Conservation (phyloP, 2,113 vertebrate genomes). For the Candoia aspera region DNA sequence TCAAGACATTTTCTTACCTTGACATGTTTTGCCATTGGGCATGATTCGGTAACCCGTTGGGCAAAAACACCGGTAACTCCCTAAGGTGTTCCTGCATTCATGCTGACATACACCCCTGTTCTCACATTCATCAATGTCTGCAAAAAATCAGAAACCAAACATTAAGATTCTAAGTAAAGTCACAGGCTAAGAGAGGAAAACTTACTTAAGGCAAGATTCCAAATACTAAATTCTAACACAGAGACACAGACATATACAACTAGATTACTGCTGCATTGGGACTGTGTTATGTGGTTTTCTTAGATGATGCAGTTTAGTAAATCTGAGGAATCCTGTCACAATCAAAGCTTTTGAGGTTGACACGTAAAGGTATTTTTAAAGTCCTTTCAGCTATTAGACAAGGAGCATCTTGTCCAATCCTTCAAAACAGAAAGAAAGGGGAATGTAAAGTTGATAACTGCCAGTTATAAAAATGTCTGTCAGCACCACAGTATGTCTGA, state of each 20-base stretch:
- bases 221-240: neutral
- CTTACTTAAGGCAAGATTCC: neutral
- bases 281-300: neutral
- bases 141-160: conserved; percentile 22
- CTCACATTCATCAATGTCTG: conserved; percentile 97
- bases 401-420: neutral
- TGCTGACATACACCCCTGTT: conserved; percentile 89
- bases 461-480: neutral
- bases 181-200: neutral
- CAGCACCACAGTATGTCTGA: neutral
- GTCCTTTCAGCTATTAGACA: neutral
- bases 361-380: neutral
- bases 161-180: neutral
- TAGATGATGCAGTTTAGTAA: neutral
- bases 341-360: neutral
- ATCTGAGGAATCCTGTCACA: neutral
- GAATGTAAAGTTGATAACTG: neutral
- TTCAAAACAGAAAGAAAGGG: neutral
- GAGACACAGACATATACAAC: neutral
- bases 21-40: conserved; percentile 91
- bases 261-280: neutral
- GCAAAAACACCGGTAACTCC: conserved; percentile 90
- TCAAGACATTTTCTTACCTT: conserved; percentile 78
- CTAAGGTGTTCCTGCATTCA: conserved; percentile 90
- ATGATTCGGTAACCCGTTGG: conserved; percentile 88